Percentiles rank a stretch among this genome's conserved stretches.
phyloP scores from a whole-genome alignment of 2,888 invertebrate genomes.

The Ophion costatus region DNA sequence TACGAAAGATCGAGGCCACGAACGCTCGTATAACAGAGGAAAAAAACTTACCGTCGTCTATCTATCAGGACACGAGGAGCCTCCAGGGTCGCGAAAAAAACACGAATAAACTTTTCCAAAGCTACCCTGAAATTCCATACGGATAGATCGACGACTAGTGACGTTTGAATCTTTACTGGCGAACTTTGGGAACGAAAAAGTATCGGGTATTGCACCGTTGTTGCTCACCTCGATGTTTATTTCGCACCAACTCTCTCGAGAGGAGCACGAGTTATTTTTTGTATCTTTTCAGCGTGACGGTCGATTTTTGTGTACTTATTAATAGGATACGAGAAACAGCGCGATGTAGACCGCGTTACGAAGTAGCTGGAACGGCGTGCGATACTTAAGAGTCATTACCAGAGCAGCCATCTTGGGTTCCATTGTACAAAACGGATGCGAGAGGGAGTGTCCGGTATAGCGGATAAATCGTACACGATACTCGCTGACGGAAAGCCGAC shows the following conservation, averaged over 20 bases:
- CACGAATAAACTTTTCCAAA: too few relatives aligned
- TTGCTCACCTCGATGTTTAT: background rate
- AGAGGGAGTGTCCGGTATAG: conserved; percentile 28
- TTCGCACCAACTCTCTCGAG: background rate
- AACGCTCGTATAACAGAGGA: too few relatives aligned
- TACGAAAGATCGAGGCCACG: too few relatives aligned
- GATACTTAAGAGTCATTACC: conserved; percentile 52
- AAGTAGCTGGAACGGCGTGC: conserved; percentile 55
- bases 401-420: conserved; percentile 5
- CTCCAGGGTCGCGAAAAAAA: too few relatives aligned
- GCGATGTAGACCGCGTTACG: conserved; percentile 48
- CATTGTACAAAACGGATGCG: conserved; percentile 50
- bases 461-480: background rate
- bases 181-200: too few relatives aligned
- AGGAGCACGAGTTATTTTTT: conserved; percentile 6
- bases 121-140: too few relatives aligned
- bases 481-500: background rate
- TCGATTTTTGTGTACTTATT: conserved; percentile 46
- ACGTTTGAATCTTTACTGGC: too few relatives aligned
- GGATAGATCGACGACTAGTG: too few relatives aligned
- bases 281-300: conserved; percentile 1
- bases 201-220: too few relatives aligned
- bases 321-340: conserved; percentile 57
- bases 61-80: too few relatives aligned
- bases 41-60: too few relatives aligned